Conservation (phyloP, 2,797 vertebrate genomes). For the Moxostoma hubbsi region DNA sequence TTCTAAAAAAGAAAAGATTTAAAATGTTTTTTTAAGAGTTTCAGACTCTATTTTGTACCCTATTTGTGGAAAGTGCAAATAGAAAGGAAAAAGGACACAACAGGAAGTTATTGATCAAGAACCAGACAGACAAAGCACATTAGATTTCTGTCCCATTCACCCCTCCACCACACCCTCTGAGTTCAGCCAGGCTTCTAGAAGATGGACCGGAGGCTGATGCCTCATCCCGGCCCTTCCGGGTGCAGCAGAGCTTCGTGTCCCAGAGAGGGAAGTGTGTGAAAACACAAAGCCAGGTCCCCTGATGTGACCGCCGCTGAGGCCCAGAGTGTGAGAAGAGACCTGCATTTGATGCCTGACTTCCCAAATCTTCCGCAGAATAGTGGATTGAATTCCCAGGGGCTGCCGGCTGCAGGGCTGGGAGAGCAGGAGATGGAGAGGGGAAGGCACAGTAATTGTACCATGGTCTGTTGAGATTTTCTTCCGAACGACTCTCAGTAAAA, state of each 20-base stretch:
- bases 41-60: not conserved
- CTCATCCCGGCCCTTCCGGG: constrained; percentile 53
- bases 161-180: not conserved
- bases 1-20: not conserved
- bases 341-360: constrained; percentile 87
- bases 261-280: constrained; percentile 79
- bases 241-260: constrained; percentile 70
- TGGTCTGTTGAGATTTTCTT: constrained; percentile 87
- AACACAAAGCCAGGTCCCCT: constrained; percentile 77
- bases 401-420: constrained; percentile 79
- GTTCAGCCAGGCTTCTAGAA: constrained; percentile 6
- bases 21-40: not conserved
- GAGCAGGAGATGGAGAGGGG: constrained; percentile 85
- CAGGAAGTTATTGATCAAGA: constrained; percentile 6
- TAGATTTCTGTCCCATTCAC: constrained; percentile 5
- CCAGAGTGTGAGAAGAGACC: constrained; percentile 84
- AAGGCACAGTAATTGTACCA: constrained; percentile 86
- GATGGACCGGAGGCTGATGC: constrained; percentile 15
- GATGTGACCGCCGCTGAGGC: constrained; percentile 64
- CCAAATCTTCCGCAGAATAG: constrained; percentile 84
- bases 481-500: constrained; percentile 83
- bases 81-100: not conserved
- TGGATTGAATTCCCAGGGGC: constrained; percentile 83
- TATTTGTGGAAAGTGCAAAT: not conserved
- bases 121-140: not conserved